These are phyloP conservation scores for Peromyscus leucopus DNA, from an alignment of 2,113 vertebrate genomes.

Conservation along the genomic window DNA sequence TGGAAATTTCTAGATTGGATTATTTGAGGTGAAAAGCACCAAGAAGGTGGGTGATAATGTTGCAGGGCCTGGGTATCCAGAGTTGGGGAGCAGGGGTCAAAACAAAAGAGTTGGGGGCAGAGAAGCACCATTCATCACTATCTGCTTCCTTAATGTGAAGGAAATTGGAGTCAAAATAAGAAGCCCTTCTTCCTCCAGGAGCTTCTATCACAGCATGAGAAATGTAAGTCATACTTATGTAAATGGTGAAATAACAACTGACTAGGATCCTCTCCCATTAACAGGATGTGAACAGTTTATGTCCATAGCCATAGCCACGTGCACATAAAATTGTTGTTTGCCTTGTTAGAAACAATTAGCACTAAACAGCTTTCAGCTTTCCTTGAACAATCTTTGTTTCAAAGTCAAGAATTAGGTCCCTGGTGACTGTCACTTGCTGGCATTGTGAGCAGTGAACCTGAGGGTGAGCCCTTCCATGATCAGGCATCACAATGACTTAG, in stretches of 20 bases:
- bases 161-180: neutral
- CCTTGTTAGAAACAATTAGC: constrained; percentile 64
- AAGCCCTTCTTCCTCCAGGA: neutral
- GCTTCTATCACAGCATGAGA: neutral
- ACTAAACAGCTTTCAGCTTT: constrained; percentile 71
- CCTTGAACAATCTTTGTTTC: constrained; percentile 72
- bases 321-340: neutral
- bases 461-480: neutral
- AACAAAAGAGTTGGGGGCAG: neutral
- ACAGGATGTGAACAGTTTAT: neutral
- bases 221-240: too few relatives aligned
- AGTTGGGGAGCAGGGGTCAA: neutral
- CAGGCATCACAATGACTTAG: neutral
- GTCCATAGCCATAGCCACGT: neutral
- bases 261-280: neutral
- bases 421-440: constrained; percentile 72
- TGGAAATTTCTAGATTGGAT: neutral
- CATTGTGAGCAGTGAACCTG: constrained; percentile 34
- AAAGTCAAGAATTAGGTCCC: constrained; percentile 73
- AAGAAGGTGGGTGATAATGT: neutral
- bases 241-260: neutral
- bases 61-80: neutral
- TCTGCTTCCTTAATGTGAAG: too few relatives aligned
- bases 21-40: neutral
- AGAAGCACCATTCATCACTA: too few relatives aligned